Base-by-base conservation (phyloP, 2,888 invertebrate genomes). In the Pammene fasciana region DNA sequence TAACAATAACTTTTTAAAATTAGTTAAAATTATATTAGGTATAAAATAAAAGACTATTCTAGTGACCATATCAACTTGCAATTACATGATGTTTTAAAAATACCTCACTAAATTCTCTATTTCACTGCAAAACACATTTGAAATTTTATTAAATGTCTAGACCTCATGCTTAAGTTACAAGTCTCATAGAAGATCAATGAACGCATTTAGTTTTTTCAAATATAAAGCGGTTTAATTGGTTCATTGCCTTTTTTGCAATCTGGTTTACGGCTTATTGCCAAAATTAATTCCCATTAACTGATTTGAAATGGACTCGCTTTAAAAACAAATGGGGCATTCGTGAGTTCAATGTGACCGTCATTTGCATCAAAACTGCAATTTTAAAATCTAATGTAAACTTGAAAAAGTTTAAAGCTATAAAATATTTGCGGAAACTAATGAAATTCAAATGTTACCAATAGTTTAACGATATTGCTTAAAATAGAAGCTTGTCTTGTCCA, bases 161-260 rank as follows among this genome's bases (percentile, higher is more conserved):
- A 26, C 26, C 4, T 26, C 26, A 26, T 4, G 26, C 26, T 26
- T 26, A 38, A 38, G 0, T 9, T 1, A 38, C 9, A 38, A 38
- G 7, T 7, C 38, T 38, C 9, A 7, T 7, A 26, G 50, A 43
- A 76, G 79, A 76, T 78, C 79, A 80, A 79, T 66, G 76, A 72
- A 75, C 81, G 73, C 78, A 79, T 80, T 75, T 41, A 48, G 65
- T 60, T 65, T 59, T 70, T 70, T n/a, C 45, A 77, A 70, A 45
- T 72, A 72, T 52, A 68, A 78, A 76, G 80, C 75, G 74, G 76
- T 72, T 72, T 76, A 78, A 76, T 74, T 66, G 76, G 75, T 76
- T 75, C 74, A 74, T 72, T 48, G 54, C 72, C 74, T 70, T 72
- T 70, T 73, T 72, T 54, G 62, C 57, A 68, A 68, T 75, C 74